Conservation (phyloP, 2,888 invertebrate genomes). For the Brachyptera putata region DNA sequence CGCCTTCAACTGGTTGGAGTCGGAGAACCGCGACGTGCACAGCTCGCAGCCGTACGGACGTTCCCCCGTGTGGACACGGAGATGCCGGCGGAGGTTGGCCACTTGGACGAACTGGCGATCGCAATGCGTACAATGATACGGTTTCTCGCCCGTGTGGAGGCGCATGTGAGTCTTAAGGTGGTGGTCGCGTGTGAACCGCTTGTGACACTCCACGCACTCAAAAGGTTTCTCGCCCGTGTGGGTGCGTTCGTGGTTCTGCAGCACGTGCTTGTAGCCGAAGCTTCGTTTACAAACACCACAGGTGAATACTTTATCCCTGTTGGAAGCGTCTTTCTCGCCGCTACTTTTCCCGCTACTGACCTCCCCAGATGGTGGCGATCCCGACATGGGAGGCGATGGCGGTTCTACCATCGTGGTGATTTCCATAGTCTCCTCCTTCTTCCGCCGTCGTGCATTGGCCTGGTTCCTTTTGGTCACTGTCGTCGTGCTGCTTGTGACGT, state of each 20-base stretch:
- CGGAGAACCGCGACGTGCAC: conserved; percentile 82
- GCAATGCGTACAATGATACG: conserved; percentile 87
- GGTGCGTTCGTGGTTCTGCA: conserved; percentile 91
- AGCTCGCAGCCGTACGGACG: conserved; percentile 84
- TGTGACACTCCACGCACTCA: conserved; percentile 87
- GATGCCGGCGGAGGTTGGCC: conserved; percentile 82
- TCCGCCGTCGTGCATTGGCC: conserved; percentile 21
- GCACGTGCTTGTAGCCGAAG: conserved; percentile 90
- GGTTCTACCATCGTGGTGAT: conserved; percentile 49
- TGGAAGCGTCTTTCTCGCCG: conserved; percentile 37
- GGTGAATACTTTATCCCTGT: conserved; percentile 77
- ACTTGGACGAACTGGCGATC: conserved; percentile 91
- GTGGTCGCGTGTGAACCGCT: conserved; percentile 88
- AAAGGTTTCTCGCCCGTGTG: conserved; percentile 94
- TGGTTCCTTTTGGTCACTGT: conserved; percentile 39
- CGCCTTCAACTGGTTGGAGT: conserved; percentile 88
- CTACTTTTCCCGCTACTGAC: conserved; percentile 28
- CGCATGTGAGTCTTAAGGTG: conserved; percentile 91
- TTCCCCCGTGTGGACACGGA: conserved; percentile 89
- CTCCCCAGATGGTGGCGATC: conserved; percentile 41
- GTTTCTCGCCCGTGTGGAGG: conserved; percentile 89
- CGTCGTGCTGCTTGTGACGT: conserved; percentile 48
- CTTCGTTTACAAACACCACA: conserved; percentile 84
- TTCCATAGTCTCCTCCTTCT: conserved; percentile 19
- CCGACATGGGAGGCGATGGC: conserved; percentile 53